These are phyloP conservation scores for Tetrax tetrax DNA, from an alignment of 2,113 vertebrate species.

Conservation along the genomic window DNA sequence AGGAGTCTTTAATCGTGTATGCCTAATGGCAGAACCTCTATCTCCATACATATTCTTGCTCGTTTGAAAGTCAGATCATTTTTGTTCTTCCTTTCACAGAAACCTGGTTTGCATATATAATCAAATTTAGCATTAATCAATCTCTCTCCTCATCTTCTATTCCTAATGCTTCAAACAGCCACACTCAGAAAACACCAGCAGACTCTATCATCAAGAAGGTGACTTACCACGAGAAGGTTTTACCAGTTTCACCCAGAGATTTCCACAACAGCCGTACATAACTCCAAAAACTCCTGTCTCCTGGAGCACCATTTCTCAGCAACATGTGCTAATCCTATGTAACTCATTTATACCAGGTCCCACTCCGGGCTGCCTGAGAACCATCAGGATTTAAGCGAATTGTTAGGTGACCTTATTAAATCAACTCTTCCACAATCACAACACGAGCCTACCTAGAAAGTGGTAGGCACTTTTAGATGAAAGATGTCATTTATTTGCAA, in stretches of 20 bases:
- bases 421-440: neutral
- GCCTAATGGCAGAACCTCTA: neutral
- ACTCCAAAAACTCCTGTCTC: neutral
- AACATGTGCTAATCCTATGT: neutral
- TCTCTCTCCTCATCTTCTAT: conserved; percentile 15
- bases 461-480: neutral
- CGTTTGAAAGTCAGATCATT: conserved; percentile 65
- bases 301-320: neutral
- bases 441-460: neutral
- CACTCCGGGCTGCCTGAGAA: neutral
- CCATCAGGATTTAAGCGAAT: neutral
- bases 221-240: neutral
- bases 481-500: neutral
- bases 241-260: neutral
- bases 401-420: conserved; percentile 5
- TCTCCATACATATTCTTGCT: conserved; percentile 13
- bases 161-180: neutral
- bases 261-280: neutral
- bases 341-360: neutral
- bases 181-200: neutral
- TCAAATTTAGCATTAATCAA: conserved; percentile 58
- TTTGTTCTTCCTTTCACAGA: conserved; percentile 45
- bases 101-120: conserved; percentile 60
- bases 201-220: neutral
- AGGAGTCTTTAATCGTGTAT: neutral